Base-by-base conservation (phyloP, 2,113 vertebrate genomes). In the Cranoglanis bouderius region DNA sequence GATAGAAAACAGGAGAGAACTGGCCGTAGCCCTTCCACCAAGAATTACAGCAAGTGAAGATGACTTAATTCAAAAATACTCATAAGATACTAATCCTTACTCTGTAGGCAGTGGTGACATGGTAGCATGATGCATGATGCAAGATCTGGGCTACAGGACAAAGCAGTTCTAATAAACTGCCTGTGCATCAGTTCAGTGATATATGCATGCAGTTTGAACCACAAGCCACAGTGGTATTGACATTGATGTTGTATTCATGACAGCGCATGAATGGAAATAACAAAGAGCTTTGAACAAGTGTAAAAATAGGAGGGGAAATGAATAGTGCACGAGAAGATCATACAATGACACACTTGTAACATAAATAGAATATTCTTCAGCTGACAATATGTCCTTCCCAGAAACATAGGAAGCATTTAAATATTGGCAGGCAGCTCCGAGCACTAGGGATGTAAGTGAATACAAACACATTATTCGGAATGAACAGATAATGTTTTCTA, bases 341-440 rank as follows among this genome's bases (percentile, higher is more conserved):
- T 53, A 26, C 53, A 63, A 63, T 35, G n/a, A 21, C 70, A 86
- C 55, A 61, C 38, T 78, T 65, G 57, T 63, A 87, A 35, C 29
- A 26, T n/a, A 65, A 65, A 80, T 65, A 13, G 49, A 80, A 51
- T 7, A 49, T 75, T n/a, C 38, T 49, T 61, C 57, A 46, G 51
- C 8, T 35, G 40, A 24, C 40, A 57, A 6, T 29, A 21, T 40
- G 35, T 61, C 85, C 55, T 40, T 77, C 38, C 53, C 85, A 32
- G 35, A 74, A 74, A 32, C 51, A 35, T 8, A 46, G 43, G 57
- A 38, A 59, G 53, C 32, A 14, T 74, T 86, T 40, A 29, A 78
- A 29, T 35, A 72, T 78, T 78, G 38, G 72, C 85, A 87, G 74
- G 18, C 55, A 35, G 84, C 46, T n/a, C 75, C 49, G 53, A 5